Evolutionary conservation across 2,888 invertebrate genomes (phyloP).

Genomic region (Ormyrus labotus): DNA sequence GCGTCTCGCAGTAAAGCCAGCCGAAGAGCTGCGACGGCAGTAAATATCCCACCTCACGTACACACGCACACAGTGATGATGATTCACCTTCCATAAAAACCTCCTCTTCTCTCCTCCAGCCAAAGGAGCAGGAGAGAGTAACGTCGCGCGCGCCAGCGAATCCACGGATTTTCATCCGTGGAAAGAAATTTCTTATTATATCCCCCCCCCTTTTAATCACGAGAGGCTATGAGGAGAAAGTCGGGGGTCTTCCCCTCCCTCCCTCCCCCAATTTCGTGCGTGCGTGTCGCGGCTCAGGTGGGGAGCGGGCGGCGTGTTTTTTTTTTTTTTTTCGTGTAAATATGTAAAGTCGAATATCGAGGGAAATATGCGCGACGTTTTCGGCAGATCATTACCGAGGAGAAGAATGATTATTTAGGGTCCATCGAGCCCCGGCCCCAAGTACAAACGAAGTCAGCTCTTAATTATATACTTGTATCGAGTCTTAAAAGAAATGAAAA

Average conservation of each 20-base stretch:
- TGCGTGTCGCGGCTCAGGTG: not conserved
- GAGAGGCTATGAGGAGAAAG: slow-evolving; percentile 17
- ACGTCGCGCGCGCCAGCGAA: not conserved
- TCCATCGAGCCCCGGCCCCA: slow-evolving; percentile 73
- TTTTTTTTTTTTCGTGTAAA: slow-evolving; percentile 28
- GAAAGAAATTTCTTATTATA: too few relatives aligned
- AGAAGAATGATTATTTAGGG: slow-evolving; percentile 70
- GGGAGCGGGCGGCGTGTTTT: slow-evolving; percentile 6
- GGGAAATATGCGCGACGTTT: not conserved
- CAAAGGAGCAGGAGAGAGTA: too few relatives aligned
- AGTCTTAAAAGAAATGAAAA: slow-evolving; percentile 65
- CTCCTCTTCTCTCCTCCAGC: slow-evolving; percentile 17
- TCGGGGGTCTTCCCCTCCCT: not conserved
- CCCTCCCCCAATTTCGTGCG: slow-evolving; percentile 7
- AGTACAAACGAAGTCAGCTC: slow-evolving; percentile 75
- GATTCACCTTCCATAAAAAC: slow-evolving; percentile 2
- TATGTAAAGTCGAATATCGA: slow-evolving; percentile 50
- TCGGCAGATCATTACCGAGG: slow-evolving; percentile 55
- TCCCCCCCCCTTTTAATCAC: not conserved
- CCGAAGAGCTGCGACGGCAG: slow-evolving; percentile 24
- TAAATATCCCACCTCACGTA: slow-evolving; percentile 34
- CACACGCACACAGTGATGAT: not conserved
- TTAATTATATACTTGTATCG: slow-evolving; percentile 68
- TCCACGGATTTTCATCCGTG: not conserved
- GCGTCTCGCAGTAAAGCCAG: slow-evolving; percentile 59